Conservation (phyloP, 2,888 invertebrate species). For the Panorpa germanica region DNA sequence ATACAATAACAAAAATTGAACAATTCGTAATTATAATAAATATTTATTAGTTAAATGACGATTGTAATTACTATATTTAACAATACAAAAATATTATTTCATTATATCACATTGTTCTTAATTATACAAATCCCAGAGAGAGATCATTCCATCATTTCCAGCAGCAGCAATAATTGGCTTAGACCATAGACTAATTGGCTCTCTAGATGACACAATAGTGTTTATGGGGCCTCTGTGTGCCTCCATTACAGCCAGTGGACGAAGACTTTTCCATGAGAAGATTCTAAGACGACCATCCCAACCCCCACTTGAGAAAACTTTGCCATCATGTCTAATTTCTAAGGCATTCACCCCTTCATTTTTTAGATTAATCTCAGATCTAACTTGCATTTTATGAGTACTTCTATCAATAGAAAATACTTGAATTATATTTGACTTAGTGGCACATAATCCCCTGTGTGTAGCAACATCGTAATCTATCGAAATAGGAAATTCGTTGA, state of each 20-base stretch:
- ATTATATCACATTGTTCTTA: too few relatives aligned
- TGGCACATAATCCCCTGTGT: conserved; percentile 29
- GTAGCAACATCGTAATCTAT: conserved; percentile 47
- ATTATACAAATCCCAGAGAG: conserved; percentile 68
- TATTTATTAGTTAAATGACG: too few relatives aligned
- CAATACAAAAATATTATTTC: too few relatives aligned
- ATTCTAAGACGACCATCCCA: conserved; percentile 61
- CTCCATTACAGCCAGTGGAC: conserved; percentile 50
- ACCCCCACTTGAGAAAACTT: conserved; percentile 53
- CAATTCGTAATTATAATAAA: too few relatives aligned
- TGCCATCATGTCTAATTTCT: conserved; percentile 44
- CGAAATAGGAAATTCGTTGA: conserved; percentile 46
- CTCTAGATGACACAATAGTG: conserved; percentile 49
- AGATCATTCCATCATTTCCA: conserved; percentile 54
- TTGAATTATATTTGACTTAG: conserved; percentile 31
- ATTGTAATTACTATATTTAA: too few relatives aligned
- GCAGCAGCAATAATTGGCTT: conserved; percentile 63
- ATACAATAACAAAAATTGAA: too few relatives aligned
- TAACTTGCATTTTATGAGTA: conserved; percentile 28
- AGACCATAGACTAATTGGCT: conserved; percentile 44
- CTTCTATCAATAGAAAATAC: conserved; percentile 14
- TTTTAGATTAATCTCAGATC: conserved; percentile 42
- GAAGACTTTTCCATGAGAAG: conserved; percentile 58
- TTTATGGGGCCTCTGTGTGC: conserved; percentile 52
- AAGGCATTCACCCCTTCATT: conserved; percentile 55